Base-by-base conservation (phyloP, 2,113 vertebrate species). In the Entomyzon cyanotis region DNA sequence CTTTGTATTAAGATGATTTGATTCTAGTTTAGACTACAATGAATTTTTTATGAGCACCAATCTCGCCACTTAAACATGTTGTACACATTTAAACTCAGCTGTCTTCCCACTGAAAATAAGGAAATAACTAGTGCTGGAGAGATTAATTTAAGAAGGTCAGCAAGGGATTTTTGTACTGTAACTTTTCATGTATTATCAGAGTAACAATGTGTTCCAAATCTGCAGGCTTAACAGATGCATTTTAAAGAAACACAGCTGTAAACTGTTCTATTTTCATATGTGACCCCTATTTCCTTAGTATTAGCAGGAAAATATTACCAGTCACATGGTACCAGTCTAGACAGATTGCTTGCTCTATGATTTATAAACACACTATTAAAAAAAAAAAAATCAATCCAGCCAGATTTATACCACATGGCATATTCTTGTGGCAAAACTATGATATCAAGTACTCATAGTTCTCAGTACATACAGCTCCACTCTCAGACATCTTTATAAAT, bases 121-220 rank as follows among this genome's bases (percentile, higher is more conserved):
- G 80, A 95, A 94, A 96, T 90, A 92, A 92, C 90, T 64, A 95
- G 90, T 79, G 85, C 53, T 75, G 83, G 63, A 76, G 63, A 95
- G 77, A 95, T 96, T 91, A 96, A 96, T 88, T 93, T 58, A 95
- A 82, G 93, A 94, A 96, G 96, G 90, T 96, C 91, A 96, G 11
- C 52, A 88, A 49, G 73, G 75, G 87, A 97, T 96, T 96, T 96
- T 86, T 91, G 67, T 91, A 89, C 81, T 94, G 80, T 88, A 97
- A 96, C 60, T 79, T 94, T 83, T 80, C 30, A 1, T 89, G 78
- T 64, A 94, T 93, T 84, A 89, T 35, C 15, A 11, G 77, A 93
- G 74, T 44, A 95, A 91, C 91, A 96, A 80, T 60, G 24, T 83
- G 80, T 64, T 95, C 65, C 37, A 64, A 92, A 93, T 89, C 85